Percentiles rank a stretch among this genome's conserved stretches.
Evolutionary conservation across 2,113 vertebrate species (phyloP).

Genomic region (Chunga burmeisteri): DNA sequence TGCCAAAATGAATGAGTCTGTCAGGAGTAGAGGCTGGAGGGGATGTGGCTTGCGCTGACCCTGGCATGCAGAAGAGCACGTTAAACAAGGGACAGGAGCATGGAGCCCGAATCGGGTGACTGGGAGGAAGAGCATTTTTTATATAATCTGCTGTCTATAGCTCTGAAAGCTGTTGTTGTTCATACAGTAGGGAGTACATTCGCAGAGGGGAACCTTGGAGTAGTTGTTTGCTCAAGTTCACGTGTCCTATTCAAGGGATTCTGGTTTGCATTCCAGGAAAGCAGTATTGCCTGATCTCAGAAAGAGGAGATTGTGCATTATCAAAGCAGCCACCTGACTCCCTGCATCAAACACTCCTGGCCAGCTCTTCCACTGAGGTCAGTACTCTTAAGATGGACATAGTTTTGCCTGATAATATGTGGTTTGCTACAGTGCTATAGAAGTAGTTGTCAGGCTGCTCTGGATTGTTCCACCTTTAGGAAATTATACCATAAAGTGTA

Average conservation of each 20-base stretch:
- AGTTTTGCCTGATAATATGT: not conserved
- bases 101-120: not conserved
- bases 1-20: not conserved
- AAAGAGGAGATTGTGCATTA: not conserved
- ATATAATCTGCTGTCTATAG: not conserved
- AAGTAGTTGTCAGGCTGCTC: not conserved
- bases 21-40: not conserved
- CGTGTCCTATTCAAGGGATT: rapidly evolving
- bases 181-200: not conserved
- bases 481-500: not conserved
- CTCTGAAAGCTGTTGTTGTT: not conserved
- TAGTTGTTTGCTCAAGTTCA: not conserved
- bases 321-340: not conserved
- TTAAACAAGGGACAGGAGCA: not conserved
- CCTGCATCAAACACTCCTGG: not conserved
- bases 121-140: not conserved
- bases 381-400: not conserved
- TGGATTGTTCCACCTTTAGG: not conserved
- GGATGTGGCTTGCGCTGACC: not conserved
- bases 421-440: not conserved
- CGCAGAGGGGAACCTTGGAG: not conserved
- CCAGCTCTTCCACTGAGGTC: not conserved
- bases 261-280: not conserved
- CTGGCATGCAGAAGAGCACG: not conserved
- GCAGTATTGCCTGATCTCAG: not conserved